Evolutionary conservation across 1,140 invertebrate genomes (phyloP).

Genomic region (Leguminivora glycinivorella): DNA sequence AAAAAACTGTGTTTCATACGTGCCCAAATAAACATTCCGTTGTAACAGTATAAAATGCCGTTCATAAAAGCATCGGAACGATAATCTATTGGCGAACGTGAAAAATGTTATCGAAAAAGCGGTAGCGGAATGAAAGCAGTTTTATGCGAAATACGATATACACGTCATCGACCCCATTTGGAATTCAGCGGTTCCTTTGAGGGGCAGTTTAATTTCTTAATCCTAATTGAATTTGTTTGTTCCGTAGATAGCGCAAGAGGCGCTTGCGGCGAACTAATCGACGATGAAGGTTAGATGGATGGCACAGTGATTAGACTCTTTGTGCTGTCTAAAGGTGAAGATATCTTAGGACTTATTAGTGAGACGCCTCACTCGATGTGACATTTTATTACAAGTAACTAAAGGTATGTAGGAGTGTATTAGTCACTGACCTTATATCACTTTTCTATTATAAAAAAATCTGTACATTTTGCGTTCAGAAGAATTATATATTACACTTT

Average conservation of each 20-base stretch:
- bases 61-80: slow-evolving; percentile 25
- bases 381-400: not conserved
- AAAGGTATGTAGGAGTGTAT: too few species aligned
- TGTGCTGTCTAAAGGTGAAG: slow-evolving; percentile 48
- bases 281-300: slow-evolving; percentile 49
- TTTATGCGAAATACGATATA: slow-evolving; percentile 55
- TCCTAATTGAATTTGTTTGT: slow-evolving; percentile 77
- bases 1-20: slow-evolving; percentile 42
- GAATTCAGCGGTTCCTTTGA: slow-evolving; percentile 62
- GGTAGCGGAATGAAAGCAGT: slow-evolving; percentile 43
- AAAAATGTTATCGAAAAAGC: slow-evolving; percentile 34
- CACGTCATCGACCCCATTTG: slow-evolving; percentile 55
- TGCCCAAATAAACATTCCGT: slow-evolving; percentile 31
- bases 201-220: slow-evolving; percentile 68
- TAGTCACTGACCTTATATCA: too few species aligned
- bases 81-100: slow-evolving; percentile 27
- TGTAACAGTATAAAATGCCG: slow-evolving; percentile 16
- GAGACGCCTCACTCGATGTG: not conserved
- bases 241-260: slow-evolving; percentile 59
- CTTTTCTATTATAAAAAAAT: not conserved
- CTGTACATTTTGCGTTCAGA: too few species aligned
- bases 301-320: slow-evolving; percentile 45
- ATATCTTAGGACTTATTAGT: slow-evolving; percentile 28
- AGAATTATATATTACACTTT: too few species aligned
- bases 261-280: slow-evolving; percentile 35